These are phyloP conservation scores for Istiophorus platypterus DNA, from an alignment of 2,113 vertebrate genomes.

Conservation along the genomic window DNA sequence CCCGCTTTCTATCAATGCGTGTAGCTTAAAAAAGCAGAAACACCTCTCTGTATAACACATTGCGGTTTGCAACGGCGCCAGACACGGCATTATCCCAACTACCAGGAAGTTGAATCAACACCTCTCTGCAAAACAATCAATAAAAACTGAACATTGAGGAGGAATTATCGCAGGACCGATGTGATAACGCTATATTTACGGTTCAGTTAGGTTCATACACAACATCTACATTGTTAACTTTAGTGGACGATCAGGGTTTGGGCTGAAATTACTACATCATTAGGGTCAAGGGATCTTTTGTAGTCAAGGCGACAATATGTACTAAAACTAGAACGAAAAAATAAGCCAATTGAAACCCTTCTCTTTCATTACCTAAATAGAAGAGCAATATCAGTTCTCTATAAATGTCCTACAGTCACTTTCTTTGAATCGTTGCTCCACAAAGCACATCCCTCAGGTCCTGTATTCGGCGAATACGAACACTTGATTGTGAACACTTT, in stretches of 20 bases:
- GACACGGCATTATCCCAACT: too few relatives aligned
- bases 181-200: neutral
- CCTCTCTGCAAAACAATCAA: too few relatives aligned
- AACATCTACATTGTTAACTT: neutral
- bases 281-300: neutral
- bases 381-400: conserved; percentile 2
- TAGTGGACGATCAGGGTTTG: neutral
- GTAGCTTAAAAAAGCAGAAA: too few relatives aligned
- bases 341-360: neutral
- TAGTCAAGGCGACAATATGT: neutral
- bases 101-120: too few relatives aligned
- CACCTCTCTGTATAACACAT: too few relatives aligned
- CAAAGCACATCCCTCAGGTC: conserved; percentile 4
- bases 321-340: neutral
- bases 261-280: too few relatives aligned
- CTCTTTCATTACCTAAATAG: neutral
- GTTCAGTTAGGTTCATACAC: neutral
- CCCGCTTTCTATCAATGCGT: too few relatives aligned
- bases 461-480: conserved; percentile 11
- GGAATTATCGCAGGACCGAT: too few relatives aligned
- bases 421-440: conserved; percentile 10
- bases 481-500: conserved; percentile 43
- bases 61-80: too few relatives aligned
- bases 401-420: conserved; percentile 2
- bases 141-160: too few relatives aligned